A percentile compares a stretch with the other conserved stretches of the same genome.
These are phyloP conservation scores for Baccha elongata DNA, from an alignment of 2,888 invertebrate species.

Conservation along the genomic window DNA sequence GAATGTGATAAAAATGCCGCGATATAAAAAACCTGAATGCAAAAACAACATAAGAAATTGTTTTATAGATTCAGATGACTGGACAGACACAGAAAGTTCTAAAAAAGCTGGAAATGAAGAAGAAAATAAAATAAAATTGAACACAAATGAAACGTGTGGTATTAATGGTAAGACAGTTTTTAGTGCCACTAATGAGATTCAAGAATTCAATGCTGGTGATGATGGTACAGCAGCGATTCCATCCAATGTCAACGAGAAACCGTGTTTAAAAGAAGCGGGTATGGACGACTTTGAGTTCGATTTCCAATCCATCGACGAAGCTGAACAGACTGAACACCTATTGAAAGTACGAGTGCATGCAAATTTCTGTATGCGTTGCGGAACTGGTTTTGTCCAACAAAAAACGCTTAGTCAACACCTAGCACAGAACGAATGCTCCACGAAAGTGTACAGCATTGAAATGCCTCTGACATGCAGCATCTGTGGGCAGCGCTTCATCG, in stretches of 20 bases:
- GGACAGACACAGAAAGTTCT: too few species aligned
- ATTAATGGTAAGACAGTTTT: not conserved
- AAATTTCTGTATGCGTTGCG: slow-evolving; percentile 25
- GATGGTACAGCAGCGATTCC: too few species aligned
- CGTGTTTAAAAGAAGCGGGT: not conserved
- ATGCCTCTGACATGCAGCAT: slow-evolving; percentile 24
- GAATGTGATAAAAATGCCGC: too few species aligned
- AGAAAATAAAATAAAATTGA: too few species aligned
- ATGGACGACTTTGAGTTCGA: slow-evolving; percentile 14
- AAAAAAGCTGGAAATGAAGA: too few species aligned
- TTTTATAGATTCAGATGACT: too few species aligned
- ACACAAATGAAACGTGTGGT: not conserved
- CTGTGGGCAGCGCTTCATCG: slow-evolving; percentile 3
- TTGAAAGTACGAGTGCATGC: slow-evolving; percentile 10
- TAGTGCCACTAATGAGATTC: not conserved
- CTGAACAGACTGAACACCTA: slow-evolving; percentile 17
- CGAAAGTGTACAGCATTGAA: not conserved
- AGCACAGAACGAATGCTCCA: slow-evolving; percentile 4
- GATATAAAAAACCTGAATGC: too few species aligned
- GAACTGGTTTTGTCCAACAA: slow-evolving; percentile 24
- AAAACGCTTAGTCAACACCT: slow-evolving; percentile 5
- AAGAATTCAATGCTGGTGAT: not conserved
- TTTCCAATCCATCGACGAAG: slow-evolving; percentile 21
- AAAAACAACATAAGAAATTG: too few species aligned
- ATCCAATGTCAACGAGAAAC: not conserved